These are phyloP conservation scores for Centropristis striata DNA, from an alignment of 2,113 vertebrate species.

Conservation along the genomic window DNA sequence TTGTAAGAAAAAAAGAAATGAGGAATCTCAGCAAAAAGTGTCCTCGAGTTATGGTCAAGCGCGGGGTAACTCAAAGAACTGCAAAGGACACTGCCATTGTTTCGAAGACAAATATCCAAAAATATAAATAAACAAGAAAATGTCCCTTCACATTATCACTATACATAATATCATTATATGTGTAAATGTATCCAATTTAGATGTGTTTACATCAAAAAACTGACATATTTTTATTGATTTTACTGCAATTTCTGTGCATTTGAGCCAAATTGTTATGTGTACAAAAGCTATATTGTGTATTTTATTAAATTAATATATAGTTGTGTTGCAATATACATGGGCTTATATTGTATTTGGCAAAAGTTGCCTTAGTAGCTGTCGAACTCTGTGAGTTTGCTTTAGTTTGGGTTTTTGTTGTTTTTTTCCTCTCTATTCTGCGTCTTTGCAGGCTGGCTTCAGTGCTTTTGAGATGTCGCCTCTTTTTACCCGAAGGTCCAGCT, in stretches of 20 bases:
- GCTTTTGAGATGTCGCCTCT: conserved; percentile 94
- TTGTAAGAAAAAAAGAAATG: conserved; percentile 78
- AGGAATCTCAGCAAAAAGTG: conserved; percentile 74
- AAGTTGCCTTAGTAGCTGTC: conserved; percentile 99
- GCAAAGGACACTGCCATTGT: conserved; percentile 95
- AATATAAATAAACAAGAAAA: conserved; percentile 90
- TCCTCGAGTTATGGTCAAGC: conserved; percentile 72
- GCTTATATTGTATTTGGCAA: conserved; percentile 99
- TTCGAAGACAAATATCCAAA: conserved; percentile 79
- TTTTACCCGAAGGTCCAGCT: conserved; percentile 92
- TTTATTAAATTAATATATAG: conserved; percentile 99
- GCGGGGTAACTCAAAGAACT: conserved; percentile 76
- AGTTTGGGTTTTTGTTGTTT: conserved; percentile 82
- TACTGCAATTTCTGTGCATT: conserved; percentile 99
- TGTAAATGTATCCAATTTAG: conserved; percentile 99
- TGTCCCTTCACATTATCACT: conserved; percentile 93
- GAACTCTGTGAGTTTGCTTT: conserved; percentile 99
- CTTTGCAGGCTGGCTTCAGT: conserved; percentile 91
- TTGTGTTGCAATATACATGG: conserved; percentile 99
- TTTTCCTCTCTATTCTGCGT: conserved; percentile 89
- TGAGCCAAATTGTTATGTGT: conserved; percentile 99
- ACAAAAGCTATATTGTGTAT: conserved; percentile 99
- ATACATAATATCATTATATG: conserved; percentile 97
- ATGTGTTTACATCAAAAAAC: conserved; percentile 99
- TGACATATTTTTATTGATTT: conserved; percentile 99